Evolutionary conservation across 1,140 invertebrate species (phyloP), one percentile per base, ranked within the genome.

Genomic region (Cecropterus lyciades): DNA sequence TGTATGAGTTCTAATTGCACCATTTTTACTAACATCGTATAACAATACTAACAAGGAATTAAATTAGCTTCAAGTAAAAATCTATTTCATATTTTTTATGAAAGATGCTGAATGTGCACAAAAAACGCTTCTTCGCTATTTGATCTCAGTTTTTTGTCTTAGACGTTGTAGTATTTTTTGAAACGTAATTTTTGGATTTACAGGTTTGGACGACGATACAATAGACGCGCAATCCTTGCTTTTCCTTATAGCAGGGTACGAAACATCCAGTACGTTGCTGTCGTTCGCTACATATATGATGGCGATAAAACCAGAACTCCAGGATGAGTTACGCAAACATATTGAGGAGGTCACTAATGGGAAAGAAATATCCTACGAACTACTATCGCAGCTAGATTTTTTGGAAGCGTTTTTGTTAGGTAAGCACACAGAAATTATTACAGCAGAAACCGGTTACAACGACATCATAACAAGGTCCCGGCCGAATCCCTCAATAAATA

Each of bases 301-400:
- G 60, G 95, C 95, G 0, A 82, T 92, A 10, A 84, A 94, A 71
- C 94, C 93, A 0, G 94, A 95, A 0, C 68, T 95, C 10, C 95
- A 96, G 74, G 84, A 94, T 0, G 93, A 92, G 66, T 75, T 95
- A 1, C 70, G 93, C 5, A 72, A 92, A 40, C 95, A 96, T 88
- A 93, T 97, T 0, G 67, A 85, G 3, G 84, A 93, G 1, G 59
- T 92, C 2, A 86, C 86, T 1, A 73, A 93, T 52, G 85, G 87
- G 53, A 86, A 92, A 16, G 75, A 93, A 17, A 77, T 94, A 1
- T 92, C 70, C n/a, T 95, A 95, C 65, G 94, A 95, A n/a, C 75
- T 87, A 4, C 71, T 95, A 2, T 77, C 88, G 10, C 80, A 94
- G 20, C 84, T 95, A 77, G 75, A 82, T 4, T 94, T 94, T 69